A percentile compares a stretch with the other conserved stretches of the same genome.
These are phyloP conservation scores for Tridacna gigas DNA, from an alignment of 2,888 invertebrate genomes.

Conservation along the genomic window DNA sequence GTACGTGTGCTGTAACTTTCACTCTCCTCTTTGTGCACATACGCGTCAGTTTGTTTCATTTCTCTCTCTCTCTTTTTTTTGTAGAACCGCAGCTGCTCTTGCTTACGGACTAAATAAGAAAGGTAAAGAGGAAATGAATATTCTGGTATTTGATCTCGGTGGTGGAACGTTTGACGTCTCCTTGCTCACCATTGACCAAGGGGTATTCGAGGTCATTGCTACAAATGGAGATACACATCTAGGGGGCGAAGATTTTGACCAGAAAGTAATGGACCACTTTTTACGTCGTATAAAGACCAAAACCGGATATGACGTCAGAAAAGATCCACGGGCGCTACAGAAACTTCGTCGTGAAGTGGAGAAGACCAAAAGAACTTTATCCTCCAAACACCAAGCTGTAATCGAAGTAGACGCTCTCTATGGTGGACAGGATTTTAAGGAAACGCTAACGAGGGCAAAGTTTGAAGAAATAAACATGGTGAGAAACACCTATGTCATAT, in stretches of 20 bases:
- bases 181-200: constrained; percentile 98
- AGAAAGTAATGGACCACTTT: constrained; percentile 99
- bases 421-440: constrained; percentile 99
- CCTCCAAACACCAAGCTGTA: constrained; percentile 96
- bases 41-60: too few species aligned
- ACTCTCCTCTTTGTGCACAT: too few species aligned
- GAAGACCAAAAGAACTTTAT: constrained; percentile 98
- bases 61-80: constrained; percentile 13
- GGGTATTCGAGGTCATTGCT: constrained; percentile 95
- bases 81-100: constrained; percentile 95
- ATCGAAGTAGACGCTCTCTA: constrained; percentile 99
- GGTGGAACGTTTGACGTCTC: constrained; percentile 99
- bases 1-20: too few species aligned
- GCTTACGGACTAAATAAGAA: constrained; percentile 98
- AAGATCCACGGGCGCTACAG: constrained; percentile 96
- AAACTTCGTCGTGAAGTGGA: constrained; percentile 98
- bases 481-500: constrained; percentile 46
- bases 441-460: constrained; percentile 98
- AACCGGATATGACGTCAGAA: constrained; percentile 98
- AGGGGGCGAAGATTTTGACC: constrained; percentile 99
- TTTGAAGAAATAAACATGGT: constrained; percentile 99
- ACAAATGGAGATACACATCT: constrained; percentile 98
- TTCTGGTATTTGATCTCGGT: constrained; percentile 99
- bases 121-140: constrained; percentile 97
- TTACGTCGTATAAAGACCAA: constrained; percentile 99